These are phyloP conservation scores for Indri indri DNA, from an alignment of 2,113 vertebrate genomes.

Conservation along the genomic window DNA sequence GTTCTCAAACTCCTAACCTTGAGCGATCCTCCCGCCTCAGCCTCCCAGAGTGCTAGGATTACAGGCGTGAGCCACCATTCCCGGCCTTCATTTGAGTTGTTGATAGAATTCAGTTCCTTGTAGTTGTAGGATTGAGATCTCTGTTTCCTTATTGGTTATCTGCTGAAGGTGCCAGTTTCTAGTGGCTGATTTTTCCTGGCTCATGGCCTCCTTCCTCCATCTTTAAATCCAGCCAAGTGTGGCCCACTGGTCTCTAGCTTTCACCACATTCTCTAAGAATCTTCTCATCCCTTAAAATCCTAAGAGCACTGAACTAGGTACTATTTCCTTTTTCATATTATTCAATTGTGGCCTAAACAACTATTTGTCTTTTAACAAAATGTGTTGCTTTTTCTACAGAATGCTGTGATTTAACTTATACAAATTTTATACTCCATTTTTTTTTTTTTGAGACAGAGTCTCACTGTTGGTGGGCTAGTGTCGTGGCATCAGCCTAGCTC, in stretches of 20 bases:
- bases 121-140: not conserved
- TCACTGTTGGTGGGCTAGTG: too few species aligned
- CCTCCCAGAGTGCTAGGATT: too few species aligned
- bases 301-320: not conserved
- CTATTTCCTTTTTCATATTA: not conserved
- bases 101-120: not conserved
- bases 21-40: too few species aligned
- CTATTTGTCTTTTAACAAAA: not conserved
- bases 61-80: too few species aligned
- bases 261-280: not conserved
- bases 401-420: not conserved
- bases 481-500: too few species aligned
- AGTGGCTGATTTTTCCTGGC: not conserved
- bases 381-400: not conserved
- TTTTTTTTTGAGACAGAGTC: not conserved
- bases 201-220: not conserved
- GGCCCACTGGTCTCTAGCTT: not conserved
- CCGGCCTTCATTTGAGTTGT: not conserved
- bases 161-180: not conserved
- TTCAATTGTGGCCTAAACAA: not conserved
- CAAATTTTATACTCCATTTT: not conserved
- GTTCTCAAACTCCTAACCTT: not conserved
- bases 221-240: not conserved
- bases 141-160: not conserved
- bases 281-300: not conserved